Evolutionary conservation across 1,140 invertebrate genomes (phyloP), one percentile per base, ranked within the genome.

Genomic region (Agrypnia vestita): DNA sequence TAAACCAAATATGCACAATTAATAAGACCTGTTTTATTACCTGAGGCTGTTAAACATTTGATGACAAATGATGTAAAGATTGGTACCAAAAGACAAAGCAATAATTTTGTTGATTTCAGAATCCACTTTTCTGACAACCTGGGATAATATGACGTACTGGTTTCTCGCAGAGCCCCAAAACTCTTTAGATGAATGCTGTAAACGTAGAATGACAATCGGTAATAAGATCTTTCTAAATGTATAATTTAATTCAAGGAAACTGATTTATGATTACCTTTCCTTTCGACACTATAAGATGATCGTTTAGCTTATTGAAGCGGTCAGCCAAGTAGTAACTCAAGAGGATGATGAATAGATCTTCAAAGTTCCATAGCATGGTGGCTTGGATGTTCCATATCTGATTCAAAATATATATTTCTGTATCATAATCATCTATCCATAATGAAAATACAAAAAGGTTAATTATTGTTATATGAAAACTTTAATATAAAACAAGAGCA

Each of bases 31-130:
- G 15, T 59, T 85, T n/a, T n/a, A n/a, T n/a, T 86, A 93, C 92
- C 91, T 91, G 72, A 93, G 90, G 64, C 91, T 93, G 81, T 91
- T 90, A 35, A 93, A 88, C 10, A 93, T 86, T 79, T 93, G 91
- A 64, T 92, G 90, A 76, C 93, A 93, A 83, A 94, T 93, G 78
- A 93, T 92, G 80, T 93, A 93, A 12, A 94, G 86, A 85, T 94
- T 92, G 43, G 90, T 91, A 0, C 91, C 88, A 77, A 93, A 93
- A 0, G 93, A 93, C 0, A 93, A 80, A 6, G 93, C 84, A 4
- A 93, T 89, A 53, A 93, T 91, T 53, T 88, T 86, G 0, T 92
- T 92, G 35, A 94, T 88, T 47, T 90, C 86, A 4, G 86, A 84
- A 79, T 94, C 92, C 43, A 93, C 86, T 0, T 86, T 85, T 80